Evolutionary conservation across 2,113 vertebrate species (phyloP).

Genomic region (Delphinus delphis): DNA sequence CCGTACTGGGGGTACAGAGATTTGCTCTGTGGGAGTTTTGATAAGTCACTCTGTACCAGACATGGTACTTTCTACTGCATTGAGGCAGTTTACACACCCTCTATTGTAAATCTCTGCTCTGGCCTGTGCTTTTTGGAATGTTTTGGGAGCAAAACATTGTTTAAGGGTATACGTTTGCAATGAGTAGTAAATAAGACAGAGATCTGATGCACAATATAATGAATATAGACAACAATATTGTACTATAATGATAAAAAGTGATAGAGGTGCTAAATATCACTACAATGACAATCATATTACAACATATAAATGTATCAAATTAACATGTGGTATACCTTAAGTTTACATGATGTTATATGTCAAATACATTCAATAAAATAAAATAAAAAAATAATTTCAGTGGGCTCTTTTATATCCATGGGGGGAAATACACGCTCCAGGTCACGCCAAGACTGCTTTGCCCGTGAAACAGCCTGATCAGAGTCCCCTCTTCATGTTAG

Average conservation of each 20-base stretch:
- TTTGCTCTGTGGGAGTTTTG: rapidly evolving
- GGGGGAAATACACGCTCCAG: rapidly evolving
- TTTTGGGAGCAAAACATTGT: neutral
- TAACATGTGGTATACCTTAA: neutral
- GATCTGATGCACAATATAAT: neutral
- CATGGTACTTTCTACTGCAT: rapidly evolving
- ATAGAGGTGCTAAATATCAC: neutral
- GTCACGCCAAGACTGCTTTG: neutral
- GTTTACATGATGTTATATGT: neutral
- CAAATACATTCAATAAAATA: neutral
- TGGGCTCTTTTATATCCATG: neutral
- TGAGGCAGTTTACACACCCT: rapidly evolving
- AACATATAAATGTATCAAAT: neutral
- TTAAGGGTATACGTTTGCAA: neutral
- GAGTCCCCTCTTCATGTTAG: neutral
- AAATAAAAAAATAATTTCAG: neutral
- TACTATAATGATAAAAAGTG: neutral
- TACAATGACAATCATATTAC: neutral
- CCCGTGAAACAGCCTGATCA: rapidly evolving
- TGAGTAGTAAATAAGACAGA: neutral
- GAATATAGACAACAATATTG: neutral
- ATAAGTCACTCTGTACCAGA: rapidly evolving
- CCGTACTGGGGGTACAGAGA: neutral
- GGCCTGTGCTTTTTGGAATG: neutral
- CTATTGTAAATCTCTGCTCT: neutral